Evolutionary conservation across 1,140 invertebrate species (phyloP).

Genomic region (Leguminivora glycinivorella): DNA sequence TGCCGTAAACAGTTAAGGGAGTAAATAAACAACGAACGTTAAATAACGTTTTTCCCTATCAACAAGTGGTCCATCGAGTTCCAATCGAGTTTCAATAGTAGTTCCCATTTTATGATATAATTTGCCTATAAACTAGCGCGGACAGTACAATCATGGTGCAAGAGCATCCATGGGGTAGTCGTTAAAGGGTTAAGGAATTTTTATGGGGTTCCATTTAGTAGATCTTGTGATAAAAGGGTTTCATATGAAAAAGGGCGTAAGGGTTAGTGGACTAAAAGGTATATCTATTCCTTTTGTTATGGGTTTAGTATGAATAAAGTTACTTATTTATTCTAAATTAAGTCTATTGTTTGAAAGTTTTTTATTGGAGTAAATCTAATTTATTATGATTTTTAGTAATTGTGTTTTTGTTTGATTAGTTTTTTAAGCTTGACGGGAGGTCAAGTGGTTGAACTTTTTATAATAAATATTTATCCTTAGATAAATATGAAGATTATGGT

Average conservation of each 20-base stretch:
- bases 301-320: not conserved
- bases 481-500: constrained; percentile 5
- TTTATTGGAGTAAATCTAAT: not conserved
- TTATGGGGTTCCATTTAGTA: constrained; percentile 1
- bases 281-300: not conserved
- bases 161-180: not conserved
- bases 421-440: not conserved
- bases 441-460: not conserved
- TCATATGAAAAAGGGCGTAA: not conserved
- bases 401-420: not conserved
- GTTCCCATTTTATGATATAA: not conserved
- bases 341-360: constrained; percentile 11
- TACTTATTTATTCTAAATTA: not conserved
- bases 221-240: not conserved
- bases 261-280: not conserved
- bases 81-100: constrained; percentile 25
- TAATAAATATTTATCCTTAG: not conserved
- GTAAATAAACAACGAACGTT: too few species aligned
- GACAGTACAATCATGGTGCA: not conserved
- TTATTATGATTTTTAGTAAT: constrained; percentile 12
- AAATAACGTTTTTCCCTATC: not conserved
- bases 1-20: too few species aligned
- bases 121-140: constrained; percentile 14
- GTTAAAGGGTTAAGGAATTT: constrained; percentile 12
- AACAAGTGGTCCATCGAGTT: constrained; percentile 9